Evolutionary conservation across 2,797 vertebrate species (phyloP).

Genomic region (Enteromius treurensis): DNA sequence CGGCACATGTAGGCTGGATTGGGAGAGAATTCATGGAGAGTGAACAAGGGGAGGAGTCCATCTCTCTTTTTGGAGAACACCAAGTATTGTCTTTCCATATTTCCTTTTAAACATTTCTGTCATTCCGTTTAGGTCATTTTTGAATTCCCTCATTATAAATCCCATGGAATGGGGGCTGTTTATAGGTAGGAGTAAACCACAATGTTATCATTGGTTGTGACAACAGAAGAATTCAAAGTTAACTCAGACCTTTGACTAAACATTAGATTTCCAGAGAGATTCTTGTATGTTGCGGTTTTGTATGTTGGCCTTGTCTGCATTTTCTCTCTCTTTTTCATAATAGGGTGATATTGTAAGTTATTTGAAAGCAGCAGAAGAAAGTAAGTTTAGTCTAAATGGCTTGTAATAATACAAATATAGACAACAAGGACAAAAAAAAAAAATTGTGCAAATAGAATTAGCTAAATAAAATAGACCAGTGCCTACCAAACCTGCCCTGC

Average conservation of each 20-base stretch:
- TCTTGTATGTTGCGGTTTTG: constrained; percentile 4
- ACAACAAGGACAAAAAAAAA: neutral
- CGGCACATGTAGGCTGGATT: constrained; percentile 65
- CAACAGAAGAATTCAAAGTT: constrained; percentile 23
- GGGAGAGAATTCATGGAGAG: constrained; percentile 42
- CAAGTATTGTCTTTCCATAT: constrained; percentile 27
- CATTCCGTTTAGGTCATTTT: constrained; percentile 47
- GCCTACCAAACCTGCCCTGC: no score
- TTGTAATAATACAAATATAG: neutral
- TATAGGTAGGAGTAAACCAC: constrained; percentile 37
- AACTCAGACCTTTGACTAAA: constrained; percentile 22
- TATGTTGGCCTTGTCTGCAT: constrained; percentile 18
- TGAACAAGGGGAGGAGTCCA: constrained; percentile 71
- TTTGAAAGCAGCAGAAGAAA: constrained; percentile 5
- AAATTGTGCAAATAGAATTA: constrained; percentile 5
- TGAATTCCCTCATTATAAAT: constrained; percentile 43
- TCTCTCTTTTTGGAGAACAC: constrained; percentile 43
- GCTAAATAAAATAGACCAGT: neutral
- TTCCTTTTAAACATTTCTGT: constrained; percentile 41
- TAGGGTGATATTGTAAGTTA: constrained; percentile 29
- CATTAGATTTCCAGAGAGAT: constrained; percentile 14
- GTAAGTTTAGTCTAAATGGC: constrained; percentile 33
- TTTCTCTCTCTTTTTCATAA: neutral
- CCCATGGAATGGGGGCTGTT: neutral
- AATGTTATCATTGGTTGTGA: constrained; percentile 30